Evolutionary conservation across 35 echinoderm and acorn worm genomes (phyloP).

Genomic region (Ophioderma brevispina): DNA sequence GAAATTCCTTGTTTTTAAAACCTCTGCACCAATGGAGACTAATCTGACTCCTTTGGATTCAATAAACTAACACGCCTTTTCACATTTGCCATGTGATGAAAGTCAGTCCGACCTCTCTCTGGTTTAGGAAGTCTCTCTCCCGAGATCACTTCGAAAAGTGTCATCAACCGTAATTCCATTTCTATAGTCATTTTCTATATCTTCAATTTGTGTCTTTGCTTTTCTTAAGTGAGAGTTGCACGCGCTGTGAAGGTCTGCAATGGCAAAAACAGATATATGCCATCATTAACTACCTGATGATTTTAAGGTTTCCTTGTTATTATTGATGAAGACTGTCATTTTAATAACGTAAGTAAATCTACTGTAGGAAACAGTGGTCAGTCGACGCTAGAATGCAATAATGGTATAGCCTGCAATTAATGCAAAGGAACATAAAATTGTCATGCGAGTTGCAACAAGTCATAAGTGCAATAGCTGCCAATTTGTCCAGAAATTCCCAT

Average conservation of each 20-base stretch:
- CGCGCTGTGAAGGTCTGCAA: constrained; percentile 96
- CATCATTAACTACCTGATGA: no score
- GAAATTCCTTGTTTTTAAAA: no score
- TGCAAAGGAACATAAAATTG: no score
- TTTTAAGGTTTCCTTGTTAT: no score
- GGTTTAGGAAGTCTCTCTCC: constrained; percentile 82
- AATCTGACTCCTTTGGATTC: constrained; percentile 81
- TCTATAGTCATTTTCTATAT: constrained; percentile 79
- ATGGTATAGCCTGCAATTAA: no score
- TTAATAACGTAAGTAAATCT: no score
- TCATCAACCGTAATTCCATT: constrained; percentile 94
- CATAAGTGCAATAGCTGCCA: no score
- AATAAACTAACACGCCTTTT: constrained; percentile 95
- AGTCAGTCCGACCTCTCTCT: constrained; percentile 83
- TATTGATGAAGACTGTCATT: no score
- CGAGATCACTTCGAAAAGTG: constrained; percentile 92
- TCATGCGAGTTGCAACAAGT: no score
- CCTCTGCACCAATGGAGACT: constrained; percentile 98
- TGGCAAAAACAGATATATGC: constrained; percentile 38
- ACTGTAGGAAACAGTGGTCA: no score
- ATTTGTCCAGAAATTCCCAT: no score
- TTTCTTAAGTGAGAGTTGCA: constrained; percentile 97
- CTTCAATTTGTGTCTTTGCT: constrained; percentile 73
- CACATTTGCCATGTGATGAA: constrained; percentile 95
- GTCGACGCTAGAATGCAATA: no score